phyloP scores from a whole-genome alignment of 1,140 invertebrate genomes.

The Archivesica marissinica region DNA sequence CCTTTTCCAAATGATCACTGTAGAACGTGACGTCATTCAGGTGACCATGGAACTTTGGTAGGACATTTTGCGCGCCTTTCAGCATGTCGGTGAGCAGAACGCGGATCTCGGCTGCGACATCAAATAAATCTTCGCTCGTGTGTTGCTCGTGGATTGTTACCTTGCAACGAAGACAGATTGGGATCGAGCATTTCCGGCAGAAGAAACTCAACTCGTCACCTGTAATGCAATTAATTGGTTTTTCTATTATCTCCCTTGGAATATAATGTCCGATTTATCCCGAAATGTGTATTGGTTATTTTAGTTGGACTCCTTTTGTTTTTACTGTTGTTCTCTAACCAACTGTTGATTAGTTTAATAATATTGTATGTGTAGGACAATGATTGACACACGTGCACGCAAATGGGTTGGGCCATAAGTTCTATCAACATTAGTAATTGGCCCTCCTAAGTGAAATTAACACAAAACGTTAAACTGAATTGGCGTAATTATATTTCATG shows the following conservation, averaged over 20 bases:
- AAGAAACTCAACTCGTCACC: conserved; percentile 59
- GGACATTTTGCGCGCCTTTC: conserved; percentile 42
- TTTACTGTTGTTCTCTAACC: too few relatives aligned
- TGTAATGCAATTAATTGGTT: too few relatives aligned
- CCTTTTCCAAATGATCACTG: conserved; percentile 53
- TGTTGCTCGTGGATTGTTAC: conserved; percentile 58
- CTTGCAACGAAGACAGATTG: conserved; percentile 58
- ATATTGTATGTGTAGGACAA: not conserved
- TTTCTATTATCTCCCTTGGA: too few relatives aligned
- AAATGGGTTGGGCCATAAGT: not conserved
- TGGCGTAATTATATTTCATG: too few relatives aligned
- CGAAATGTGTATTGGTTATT: too few relatives aligned
- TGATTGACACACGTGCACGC: not conserved
- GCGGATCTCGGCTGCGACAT: conserved; percentile 47
- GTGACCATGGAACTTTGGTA: conserved; percentile 56
- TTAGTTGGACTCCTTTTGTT: too few relatives aligned
- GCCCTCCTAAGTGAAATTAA: not conserved
- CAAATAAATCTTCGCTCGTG: conserved; percentile 44
- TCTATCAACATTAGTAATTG: too few relatives aligned
- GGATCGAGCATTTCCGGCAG: conserved; percentile 49
- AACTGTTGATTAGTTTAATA: not conserved
- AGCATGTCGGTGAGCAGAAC: conserved; percentile 52
- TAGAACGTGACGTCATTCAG: conserved; percentile 52
- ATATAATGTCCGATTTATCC: too few relatives aligned
- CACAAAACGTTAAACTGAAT: too few relatives aligned